These are phyloP conservation scores for Meles meles DNA, from an alignment of 2,113 vertebrate genomes.

Conservation along the genomic window DNA sequence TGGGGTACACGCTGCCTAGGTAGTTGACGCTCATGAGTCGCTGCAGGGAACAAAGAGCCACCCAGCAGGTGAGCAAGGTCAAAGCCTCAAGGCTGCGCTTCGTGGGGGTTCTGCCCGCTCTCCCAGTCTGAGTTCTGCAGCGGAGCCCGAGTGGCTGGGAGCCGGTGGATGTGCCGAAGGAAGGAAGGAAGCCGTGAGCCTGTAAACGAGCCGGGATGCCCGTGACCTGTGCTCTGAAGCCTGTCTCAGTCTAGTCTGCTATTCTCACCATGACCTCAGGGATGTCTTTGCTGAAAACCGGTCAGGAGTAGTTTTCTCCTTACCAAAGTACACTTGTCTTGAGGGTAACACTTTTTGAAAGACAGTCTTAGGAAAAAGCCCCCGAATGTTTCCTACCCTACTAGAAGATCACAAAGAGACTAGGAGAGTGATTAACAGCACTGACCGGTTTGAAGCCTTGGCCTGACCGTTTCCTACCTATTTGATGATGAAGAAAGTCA, in stretches of 20 bases:
- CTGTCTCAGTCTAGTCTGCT: not conserved
- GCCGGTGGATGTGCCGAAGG: too few relatives aligned
- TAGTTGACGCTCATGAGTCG: conserved; percentile 97
- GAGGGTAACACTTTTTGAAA: not conserved
- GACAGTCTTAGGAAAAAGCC: not conserved
- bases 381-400: not conserved
- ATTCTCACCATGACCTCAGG: not conserved
- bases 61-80: not conserved
- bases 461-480: too few relatives aligned
- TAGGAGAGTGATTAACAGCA: not conserved
- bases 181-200: rapidly evolving
- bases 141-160: not conserved
- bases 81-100: rapidly evolving
- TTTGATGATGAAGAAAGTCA: not conserved
- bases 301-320: not conserved
- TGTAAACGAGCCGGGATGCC: rapidly evolving
- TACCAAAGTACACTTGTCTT: not conserved
- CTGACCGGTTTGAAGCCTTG: not conserved
- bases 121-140: not conserved
- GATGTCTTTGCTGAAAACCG: not conserved
- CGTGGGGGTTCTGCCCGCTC: rapidly evolving
- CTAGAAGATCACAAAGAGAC: not conserved
- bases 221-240: not conserved
- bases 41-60: conserved; percentile 75
- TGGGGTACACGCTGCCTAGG: conserved; percentile 96